phyloP scores from a whole-genome alignment of 2,113 vertebrate genomes.

The Aix galericulata region DNA sequence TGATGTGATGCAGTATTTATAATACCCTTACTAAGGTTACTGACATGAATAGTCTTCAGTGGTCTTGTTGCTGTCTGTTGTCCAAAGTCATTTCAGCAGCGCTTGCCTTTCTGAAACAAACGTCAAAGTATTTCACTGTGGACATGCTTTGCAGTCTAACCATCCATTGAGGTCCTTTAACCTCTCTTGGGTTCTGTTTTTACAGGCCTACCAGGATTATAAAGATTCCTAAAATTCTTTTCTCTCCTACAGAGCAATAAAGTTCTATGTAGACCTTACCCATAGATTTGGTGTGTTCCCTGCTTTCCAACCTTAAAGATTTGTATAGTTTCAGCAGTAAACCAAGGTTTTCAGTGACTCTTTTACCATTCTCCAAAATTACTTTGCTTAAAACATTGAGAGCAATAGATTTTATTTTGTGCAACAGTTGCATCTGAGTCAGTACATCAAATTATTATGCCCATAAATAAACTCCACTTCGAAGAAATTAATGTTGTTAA shows the following conservation, averaged over 20 bases:
- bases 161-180: constrained; percentile 38
- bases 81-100: neutral
- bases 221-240: constrained; percentile 68
- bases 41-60: neutral
- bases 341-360: neutral
- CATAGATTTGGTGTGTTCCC: neutral
- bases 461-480: neutral
- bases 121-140: neutral
- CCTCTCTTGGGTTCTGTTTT: constrained; percentile 55
- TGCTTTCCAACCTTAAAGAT: constrained; percentile 17
- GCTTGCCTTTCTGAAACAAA: neutral
- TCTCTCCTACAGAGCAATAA: constrained; percentile 24
- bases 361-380: neutral
- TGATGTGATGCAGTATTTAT: neutral
- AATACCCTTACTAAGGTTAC: neutral
- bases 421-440: neutral
- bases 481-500: neutral
- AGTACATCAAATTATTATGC: neutral
- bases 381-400: neutral
- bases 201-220: constrained; percentile 57
- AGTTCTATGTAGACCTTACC: neutral
- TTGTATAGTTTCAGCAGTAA: neutral
- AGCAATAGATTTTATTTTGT: neutral
- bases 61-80: neutral
- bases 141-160: constrained; percentile 5